Conservation (phyloP, 2,797 vertebrate species). For the Australoheros facetus region DNA sequence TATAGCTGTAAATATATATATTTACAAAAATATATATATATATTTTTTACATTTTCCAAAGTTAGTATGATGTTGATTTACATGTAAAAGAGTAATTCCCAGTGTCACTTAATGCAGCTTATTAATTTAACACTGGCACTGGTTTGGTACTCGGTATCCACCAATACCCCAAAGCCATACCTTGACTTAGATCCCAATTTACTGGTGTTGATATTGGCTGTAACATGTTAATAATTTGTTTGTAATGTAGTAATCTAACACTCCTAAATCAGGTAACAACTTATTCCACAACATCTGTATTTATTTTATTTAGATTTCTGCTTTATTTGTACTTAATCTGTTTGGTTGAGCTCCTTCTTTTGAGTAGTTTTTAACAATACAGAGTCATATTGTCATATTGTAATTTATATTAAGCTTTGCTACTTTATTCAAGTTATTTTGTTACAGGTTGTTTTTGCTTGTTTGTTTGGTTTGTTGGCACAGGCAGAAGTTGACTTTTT, state of each 20-base stretch:
- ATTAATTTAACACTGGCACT: background rate
- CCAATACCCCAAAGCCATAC: background rate
- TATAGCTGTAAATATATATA: no score
- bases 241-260: background rate
- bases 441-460: no score
- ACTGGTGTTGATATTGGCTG: background rate
- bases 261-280: background rate
- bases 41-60: no score
- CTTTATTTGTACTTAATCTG: background rate
- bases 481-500: background rate
- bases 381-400: background rate
- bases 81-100: background rate
- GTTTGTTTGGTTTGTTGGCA: no score
- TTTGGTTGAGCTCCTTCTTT: background rate
- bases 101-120: background rate
- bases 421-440: no score
- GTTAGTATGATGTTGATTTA: background rate
- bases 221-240: background rate
- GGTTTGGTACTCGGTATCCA: background rate
- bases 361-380: background rate
- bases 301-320: background rate
- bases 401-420: background rate
- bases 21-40: no score
- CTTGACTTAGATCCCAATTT: background rate
- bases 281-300: background rate